These are phyloP conservation scores for Gobiocypris rarus DNA, from an alignment of 2,113 vertebrate species.

Conservation along the genomic window DNA sequence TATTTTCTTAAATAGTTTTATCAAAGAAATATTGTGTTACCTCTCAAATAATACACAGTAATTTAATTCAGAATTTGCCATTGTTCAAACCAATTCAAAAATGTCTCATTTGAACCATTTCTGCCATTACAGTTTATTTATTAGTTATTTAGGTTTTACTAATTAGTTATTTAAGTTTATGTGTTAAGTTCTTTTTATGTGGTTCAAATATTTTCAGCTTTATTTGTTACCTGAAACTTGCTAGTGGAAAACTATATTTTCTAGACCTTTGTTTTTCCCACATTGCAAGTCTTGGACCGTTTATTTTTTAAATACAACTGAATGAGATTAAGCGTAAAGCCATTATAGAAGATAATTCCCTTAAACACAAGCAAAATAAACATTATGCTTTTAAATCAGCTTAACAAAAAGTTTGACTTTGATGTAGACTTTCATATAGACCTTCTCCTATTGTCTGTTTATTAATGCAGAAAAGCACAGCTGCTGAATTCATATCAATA, in stretches of 20 bases:
- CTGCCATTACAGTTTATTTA: not conserved
- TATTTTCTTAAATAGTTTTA: conserved; percentile 28
- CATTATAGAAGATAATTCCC: not conserved
- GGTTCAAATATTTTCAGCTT: not conserved
- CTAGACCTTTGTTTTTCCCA: not conserved
- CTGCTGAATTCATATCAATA: not conserved
- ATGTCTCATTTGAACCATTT: not conserved
- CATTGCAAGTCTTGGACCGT: not conserved
- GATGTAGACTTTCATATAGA: not conserved
- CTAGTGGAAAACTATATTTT: not conserved
- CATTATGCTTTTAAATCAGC: not conserved
- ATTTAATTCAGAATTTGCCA: not conserved
- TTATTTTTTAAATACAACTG: too few relatives aligned
- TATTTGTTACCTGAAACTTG: not conserved
- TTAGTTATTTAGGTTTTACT: too few relatives aligned
- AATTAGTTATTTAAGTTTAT: too few relatives aligned
- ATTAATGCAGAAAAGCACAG: not conserved
- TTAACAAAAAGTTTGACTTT: not conserved
- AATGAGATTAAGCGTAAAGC: not conserved
- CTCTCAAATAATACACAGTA: not conserved
- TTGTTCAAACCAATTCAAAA: not conserved
- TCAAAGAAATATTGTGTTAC: not conserved
- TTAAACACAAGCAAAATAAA: not conserved
- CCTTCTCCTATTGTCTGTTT: not conserved
- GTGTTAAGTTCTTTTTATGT: not conserved